phyloP scores from a whole-genome alignment of 1,140 invertebrate genomes.

The Euura lappo region DNA sequence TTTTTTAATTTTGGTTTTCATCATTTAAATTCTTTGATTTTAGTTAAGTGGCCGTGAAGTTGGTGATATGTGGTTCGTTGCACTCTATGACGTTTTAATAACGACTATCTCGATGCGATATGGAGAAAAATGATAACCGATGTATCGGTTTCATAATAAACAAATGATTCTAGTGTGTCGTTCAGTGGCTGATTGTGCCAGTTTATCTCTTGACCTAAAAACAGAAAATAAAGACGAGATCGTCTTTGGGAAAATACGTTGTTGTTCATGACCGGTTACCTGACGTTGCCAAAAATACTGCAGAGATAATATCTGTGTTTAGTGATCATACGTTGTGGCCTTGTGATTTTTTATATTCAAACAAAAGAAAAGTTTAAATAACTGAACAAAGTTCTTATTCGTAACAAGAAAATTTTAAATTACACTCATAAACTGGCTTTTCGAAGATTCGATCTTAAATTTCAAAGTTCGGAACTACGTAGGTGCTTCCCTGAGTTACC shows the following conservation, averaged over 20 bases:
- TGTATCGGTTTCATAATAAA: neutral
- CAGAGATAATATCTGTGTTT: neutral
- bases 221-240: no score
- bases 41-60: neutral
- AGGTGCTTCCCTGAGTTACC: neutral
- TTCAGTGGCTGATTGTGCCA: neutral
- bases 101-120: neutral
- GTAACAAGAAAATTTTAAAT: neutral
- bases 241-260: no score
- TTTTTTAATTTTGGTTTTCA: neutral
- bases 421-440: neutral
- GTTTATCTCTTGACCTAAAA: neutral
- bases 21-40: neutral
- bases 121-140: neutral
- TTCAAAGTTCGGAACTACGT: neutral
- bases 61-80: constrained; percentile 17
- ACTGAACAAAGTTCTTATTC: neutral
- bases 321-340: neutral
- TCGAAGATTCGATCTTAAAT: neutral
- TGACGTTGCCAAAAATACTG: neutral
- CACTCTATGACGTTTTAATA: neutral
- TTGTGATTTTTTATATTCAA: neutral
- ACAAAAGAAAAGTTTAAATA: neutral
- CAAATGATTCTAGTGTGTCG: neutral
- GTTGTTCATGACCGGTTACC: no score